Evolutionary conservation across 2,888 invertebrate genomes (phyloP), one percentile per base, ranked within the genome.

Genomic region (Cryptocephalus moraei): DNA sequence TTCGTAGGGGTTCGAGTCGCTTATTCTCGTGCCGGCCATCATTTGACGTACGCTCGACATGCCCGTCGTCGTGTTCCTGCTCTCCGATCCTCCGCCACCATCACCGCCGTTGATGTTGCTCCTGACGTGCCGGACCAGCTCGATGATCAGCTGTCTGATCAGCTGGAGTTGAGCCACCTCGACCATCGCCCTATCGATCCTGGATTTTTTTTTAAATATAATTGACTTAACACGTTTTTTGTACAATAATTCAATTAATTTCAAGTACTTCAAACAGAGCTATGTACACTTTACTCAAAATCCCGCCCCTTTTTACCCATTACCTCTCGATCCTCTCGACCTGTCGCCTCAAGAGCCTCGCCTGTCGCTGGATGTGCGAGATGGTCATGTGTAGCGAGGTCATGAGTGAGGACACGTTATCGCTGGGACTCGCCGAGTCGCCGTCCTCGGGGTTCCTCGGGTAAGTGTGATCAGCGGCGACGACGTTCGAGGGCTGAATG

Each of bases 141-240:
- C 79, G 49, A 80, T 77, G 74, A 83, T 80, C 75, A 83, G 76
- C 33, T 71, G 72, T 8, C 82, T 75, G 45, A 84, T 73, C 56
- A 79, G 75, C 54, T 78, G 77, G 57, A 83, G 67, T 50, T 71
- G 71, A n/a, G 67, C 63, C 3, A 70, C 67, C 55, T 71, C 71
- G 32, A 70, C 52, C 66, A 69, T 68, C 4, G 69, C 68, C 32
- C 70, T 50, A 50, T 71, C 70, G 34, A 71, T 68, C 34, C 43
- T 22, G 22, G 6, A 22, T n/a, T n/a, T n/a, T n/a, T n/a, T n/a
- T n/a, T n/a, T n/a, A n/a, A n/a, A n/a, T n/a, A n/a, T n/a, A n/a
- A n/a, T n/a, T n/a, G n/a, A n/a, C n/a, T n/a, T n/a, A n/a, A n/a
- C n/a, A 39, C 22, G 13, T 11, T 40, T 14, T 13, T n/a, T 10